These are phyloP conservation scores for Drosophila fulvimacula DNA, from an alignment of 2,888 invertebrate genomes.

Conservation along the genomic window DNA sequence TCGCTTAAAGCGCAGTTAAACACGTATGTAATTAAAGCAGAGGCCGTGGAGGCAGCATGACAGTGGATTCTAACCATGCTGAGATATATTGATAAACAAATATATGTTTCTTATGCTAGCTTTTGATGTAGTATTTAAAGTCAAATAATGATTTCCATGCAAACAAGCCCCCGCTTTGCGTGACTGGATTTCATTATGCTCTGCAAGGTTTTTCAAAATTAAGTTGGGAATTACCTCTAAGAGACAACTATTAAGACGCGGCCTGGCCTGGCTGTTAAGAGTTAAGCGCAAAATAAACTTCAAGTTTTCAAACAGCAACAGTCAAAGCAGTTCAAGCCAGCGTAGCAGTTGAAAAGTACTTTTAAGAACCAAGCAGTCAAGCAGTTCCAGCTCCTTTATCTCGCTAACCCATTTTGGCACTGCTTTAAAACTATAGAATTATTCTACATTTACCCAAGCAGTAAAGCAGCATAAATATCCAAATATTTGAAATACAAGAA, in stretches of 20 bases:
- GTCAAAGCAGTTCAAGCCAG: background rate
- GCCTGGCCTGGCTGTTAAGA: background rate
- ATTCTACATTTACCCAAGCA: background rate
- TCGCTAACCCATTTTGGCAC: no score
- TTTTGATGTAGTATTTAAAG: no score
- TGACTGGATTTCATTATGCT: conserved; percentile 7
- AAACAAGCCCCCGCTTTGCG: background rate
- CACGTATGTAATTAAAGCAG: background rate
- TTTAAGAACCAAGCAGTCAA: background rate
- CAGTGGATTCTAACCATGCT: background rate
- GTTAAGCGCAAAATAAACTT: background rate
- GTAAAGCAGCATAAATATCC: background rate
- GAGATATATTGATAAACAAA: background rate
- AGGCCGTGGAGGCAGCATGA: no score
- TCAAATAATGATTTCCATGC: background rate
- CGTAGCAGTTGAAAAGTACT: background rate
- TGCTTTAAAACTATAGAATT: background rate
- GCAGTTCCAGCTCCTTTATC: no score
- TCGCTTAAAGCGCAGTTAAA: background rate
- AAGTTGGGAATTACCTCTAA: conserved; percentile 6
- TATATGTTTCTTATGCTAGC: no score
- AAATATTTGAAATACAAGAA: background rate
- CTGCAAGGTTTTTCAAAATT: conserved; percentile 5
- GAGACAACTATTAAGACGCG: conserved; percentile 3
- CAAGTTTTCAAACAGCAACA: background rate